Evolutionary conservation across 2,797 vertebrate genomes (phyloP), one percentile per base, ranked within the genome.

Genomic region (Crenichthys baileyi): DNA sequence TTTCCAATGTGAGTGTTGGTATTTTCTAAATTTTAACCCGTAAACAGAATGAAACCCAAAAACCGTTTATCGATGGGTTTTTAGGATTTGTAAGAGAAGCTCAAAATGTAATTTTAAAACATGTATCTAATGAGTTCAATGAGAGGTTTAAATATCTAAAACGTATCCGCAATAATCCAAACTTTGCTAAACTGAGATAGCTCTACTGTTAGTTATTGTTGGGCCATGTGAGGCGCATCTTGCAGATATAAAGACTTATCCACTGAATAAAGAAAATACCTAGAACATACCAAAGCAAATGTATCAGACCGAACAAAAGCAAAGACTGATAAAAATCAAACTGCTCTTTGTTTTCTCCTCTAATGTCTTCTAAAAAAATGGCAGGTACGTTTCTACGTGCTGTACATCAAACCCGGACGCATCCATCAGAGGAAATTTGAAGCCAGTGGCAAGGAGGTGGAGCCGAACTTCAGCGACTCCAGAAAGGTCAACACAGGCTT

Each of bases 401-500:
- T 98, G 61, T 97, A 97, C 74, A 41, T 97, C 85, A 94, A 83
- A 85, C 96, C 97, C 15, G 86, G 85, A 46, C 87, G 83, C 60
- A 92, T 96, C 87, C 97, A 97, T 79, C 92, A 90, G 78, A 95
- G 97, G 51, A 95, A 89, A 83, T 98, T 96, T n/a, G 96, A 97
- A 75, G 82, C 90, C 67, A 90, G 92, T 2, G 96, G 97, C 31
- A 95, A 95, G 20, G 97, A 98, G 88, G 92, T 96, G 0, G 97
- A 97, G 85, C 97, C 97, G 2, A 97, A 97, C 90, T 97, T 97
- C 91, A 96, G 96, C 16, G 93, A 96, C 70, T 96, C 95, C 73
- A 94, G 82, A 84, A 97, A 97, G 90, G 96, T 98, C 92, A 97
- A 96, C 94, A 97, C 96, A 0, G 97, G 97, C 85, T 96, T 94